phyloP scores from a whole-genome alignment of 1,140 invertebrate species.

The Zaprionus ornatus region DNA sequence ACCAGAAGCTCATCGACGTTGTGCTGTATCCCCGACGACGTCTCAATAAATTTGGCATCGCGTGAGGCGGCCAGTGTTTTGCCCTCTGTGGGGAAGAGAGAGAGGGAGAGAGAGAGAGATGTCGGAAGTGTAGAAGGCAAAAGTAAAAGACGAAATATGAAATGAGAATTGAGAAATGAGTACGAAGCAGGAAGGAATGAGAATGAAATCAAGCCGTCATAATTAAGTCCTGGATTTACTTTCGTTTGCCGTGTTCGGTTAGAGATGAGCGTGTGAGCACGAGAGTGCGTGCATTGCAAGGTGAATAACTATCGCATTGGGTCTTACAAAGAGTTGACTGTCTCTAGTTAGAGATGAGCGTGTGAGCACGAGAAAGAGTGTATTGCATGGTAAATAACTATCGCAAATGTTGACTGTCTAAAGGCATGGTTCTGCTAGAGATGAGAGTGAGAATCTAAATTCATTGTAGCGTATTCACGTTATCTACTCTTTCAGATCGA shows the following conservation, averaged over 20 bases:
- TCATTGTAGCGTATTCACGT: too few species aligned
- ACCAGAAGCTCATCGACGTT: conserved; percentile 96
- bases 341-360: too few species aligned
- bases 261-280: conserved; percentile 6
- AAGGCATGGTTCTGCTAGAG: too few species aligned
- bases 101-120: neutral
- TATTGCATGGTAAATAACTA: too few species aligned
- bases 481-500: too few species aligned
- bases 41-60: conserved; percentile 96
- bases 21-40: conserved; percentile 95
- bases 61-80: conserved; percentile 92
- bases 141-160: conserved; percentile 30
- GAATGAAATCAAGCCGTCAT: conserved; percentile 71
- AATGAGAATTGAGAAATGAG: conserved; percentile 16
- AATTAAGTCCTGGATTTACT: conserved; percentile 54
- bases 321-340: neutral
- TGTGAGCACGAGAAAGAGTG: too few species aligned
- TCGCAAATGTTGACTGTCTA: too few species aligned
- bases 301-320: neutral
- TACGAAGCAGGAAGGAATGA: conserved; percentile 14
- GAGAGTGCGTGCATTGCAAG: neutral
- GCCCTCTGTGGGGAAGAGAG: conserved; percentile 87
- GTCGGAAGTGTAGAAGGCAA: conserved; percentile 5
- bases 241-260: neutral
- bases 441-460: too few species aligned